A percentile compares a stretch with the other conserved stretches of the same genome.
Conservation (phyloP, 2,888 invertebrate genomes). For the Perizoma affinitatum region DNA sequence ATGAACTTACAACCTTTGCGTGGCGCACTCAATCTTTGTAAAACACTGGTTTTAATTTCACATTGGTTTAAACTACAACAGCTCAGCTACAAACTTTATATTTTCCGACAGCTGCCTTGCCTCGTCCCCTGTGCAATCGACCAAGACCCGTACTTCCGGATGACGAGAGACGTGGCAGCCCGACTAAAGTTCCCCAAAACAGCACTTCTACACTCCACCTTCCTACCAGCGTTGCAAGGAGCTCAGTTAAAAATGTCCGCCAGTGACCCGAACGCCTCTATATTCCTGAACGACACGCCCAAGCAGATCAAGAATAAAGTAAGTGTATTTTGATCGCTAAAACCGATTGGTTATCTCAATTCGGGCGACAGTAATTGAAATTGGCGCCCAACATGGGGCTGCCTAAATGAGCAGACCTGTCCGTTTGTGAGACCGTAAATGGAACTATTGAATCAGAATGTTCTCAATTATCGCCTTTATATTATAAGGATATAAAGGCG, state of each 20-base stretch:
- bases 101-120: constrained; percentile 63
- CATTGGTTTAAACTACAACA: no score
- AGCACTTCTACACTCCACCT: constrained; percentile 92
- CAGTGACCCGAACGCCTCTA: constrained; percentile 95
- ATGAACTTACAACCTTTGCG: no score
- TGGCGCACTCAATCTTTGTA: no score
- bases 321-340: constrained; percentile 12
- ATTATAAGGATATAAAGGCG: no score
- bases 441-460: no score
- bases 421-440: no score
- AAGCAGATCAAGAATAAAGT: constrained; percentile 98
- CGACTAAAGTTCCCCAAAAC: constrained; percentile 94
- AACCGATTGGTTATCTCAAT: no score
- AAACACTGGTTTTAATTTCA: no score
- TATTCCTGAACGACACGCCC: constrained; percentile 97
- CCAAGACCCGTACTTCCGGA: constrained; percentile 99
- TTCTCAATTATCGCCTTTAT: no score
- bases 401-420: no score
- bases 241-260: constrained; percentile 99
- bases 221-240: constrained; percentile 98
- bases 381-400: no score
- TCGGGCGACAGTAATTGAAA: no score
- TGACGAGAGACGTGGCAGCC: constrained; percentile 99
- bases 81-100: neutral
- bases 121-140: constrained; percentile 99